These are phyloP conservation scores for Subacronicta megacephala DNA, from an alignment of 2,888 invertebrate species.

Conservation along the genomic window DNA sequence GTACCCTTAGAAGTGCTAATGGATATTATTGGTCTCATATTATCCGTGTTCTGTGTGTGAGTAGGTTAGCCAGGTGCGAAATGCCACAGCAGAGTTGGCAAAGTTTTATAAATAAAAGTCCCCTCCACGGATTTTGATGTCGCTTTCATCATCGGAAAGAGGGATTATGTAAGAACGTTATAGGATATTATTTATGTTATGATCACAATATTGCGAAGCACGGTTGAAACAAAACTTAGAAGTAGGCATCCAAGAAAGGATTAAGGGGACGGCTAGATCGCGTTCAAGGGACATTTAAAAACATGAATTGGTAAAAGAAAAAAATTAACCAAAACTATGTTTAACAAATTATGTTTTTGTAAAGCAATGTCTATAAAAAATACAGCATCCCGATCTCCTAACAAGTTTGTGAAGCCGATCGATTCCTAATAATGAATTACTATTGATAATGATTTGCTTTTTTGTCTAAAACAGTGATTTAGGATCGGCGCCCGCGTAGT, in stretches of 20 bases:
- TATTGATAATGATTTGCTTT: conserved; percentile 62
- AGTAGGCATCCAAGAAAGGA: no score
- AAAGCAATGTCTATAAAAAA: conserved; percentile 27
- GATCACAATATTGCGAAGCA: no score
- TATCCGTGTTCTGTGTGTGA: no score
- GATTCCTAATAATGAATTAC: conserved; percentile 57
- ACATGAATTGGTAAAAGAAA: no score
- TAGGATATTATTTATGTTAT: no score
- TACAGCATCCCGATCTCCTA: conserved; percentile 16
- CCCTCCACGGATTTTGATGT: no score
- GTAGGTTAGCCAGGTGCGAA: conserved; percentile 1
- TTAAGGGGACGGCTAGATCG: no score
- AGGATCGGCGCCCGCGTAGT: conserved; percentile 65
- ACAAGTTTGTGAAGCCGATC: conserved; percentile 36
- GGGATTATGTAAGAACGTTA: no score
- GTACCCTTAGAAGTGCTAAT: conserved; percentile 84
- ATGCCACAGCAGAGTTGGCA: not conserved
- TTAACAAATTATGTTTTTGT: conserved; percentile 36
- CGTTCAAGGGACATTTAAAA: no score
- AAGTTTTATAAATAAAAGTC: not conserved
- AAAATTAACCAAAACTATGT: no score
- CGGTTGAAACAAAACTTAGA: no score
- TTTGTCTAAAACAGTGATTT: conserved; percentile 73
- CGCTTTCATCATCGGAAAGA: no score
- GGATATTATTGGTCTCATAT: conserved; percentile 65